Evolutionary conservation across 1,140 invertebrate species (phyloP), one percentile per base, ranked within the genome.

Genomic region (Eueides isabella): DNA sequence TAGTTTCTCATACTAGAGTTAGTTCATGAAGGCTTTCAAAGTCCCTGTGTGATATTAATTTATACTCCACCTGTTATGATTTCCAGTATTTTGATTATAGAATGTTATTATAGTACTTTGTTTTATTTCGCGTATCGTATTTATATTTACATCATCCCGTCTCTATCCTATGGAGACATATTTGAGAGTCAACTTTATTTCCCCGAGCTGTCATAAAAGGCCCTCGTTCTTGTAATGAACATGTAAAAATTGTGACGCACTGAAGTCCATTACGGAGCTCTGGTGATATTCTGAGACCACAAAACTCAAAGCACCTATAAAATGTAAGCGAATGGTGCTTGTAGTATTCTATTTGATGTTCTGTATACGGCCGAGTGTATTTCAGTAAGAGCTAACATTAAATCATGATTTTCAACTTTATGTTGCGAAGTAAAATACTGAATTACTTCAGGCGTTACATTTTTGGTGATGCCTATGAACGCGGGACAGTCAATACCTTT

Each of bases 131-230:
- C 33, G 67, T 48, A 12, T 74, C 35, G 62, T 67, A 65, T 69
- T 61, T 48, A 74, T 61, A 67, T 67, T 72, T 64, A 62, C 67
- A 29, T 38, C 41, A 68, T 64, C 30, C 66, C 62, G 44, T 69
- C 48, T 44, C 19, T 26, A 65, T 48, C 38, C 72, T 63, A 61
- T 35, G 29, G 72, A 74, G 67, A 74, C 26, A 26, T 41, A 63
- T 74, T 48, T 68, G 7, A 62, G 28, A 63, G 65, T 28, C 41
- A 72, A 72, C 63, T 75, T 75, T 71, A 83, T 83, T 82, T 81
- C 82, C 76, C 77, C 44, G 66, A 75, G 71, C 75, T 69, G 55
- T 75, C 75, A 81, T 85, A 84, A 84, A 85, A 79, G 71, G 48
- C 61, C 72, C 75, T 64, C 75, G 48, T 70, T 70, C 30, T 33